These are phyloP conservation scores for Nettapus auritus DNA, from an alignment of 2,113 vertebrate species.

Conservation along the genomic window DNA sequence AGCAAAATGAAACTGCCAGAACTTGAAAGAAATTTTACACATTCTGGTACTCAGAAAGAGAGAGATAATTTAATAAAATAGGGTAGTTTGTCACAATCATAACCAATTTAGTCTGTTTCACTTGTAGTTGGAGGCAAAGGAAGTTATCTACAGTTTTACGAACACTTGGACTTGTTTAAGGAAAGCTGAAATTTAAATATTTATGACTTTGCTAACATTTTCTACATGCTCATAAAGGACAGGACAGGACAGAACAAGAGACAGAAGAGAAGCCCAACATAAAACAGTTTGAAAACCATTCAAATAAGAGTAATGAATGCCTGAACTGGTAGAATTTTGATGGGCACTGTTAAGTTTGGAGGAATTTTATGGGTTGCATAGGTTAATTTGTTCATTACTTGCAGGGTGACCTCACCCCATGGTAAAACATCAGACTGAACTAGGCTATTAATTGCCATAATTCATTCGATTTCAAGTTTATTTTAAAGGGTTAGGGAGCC, in stretches of 20 bases:
- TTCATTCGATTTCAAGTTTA: background rate
- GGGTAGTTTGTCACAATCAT: background rate
- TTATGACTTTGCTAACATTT: background rate
- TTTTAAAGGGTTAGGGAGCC: background rate
- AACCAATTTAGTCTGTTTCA: background rate
- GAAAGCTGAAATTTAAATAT: background rate
- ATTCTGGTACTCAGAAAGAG: background rate
- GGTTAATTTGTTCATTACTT: background rate
- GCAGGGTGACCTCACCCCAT: background rate
- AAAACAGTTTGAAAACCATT: conserved; percentile 39
- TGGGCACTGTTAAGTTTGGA: background rate
- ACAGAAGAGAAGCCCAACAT: background rate
- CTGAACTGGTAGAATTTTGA: conserved; percentile 39
- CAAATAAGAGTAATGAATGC: conserved; percentile 5
- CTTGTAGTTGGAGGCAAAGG: background rate
- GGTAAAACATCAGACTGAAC: background rate
- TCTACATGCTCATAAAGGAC: background rate
- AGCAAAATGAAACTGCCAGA: conserved; percentile 31
- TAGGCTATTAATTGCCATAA: background rate
- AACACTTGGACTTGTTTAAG: background rate
- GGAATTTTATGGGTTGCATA: background rate
- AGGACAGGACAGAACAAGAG: background rate
- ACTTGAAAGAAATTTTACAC: background rate
- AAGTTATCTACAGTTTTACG: background rate
- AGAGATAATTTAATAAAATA: background rate